Conservation (phyloP, 2,888 invertebrate species). For the Diplazon laetatorius region DNA sequence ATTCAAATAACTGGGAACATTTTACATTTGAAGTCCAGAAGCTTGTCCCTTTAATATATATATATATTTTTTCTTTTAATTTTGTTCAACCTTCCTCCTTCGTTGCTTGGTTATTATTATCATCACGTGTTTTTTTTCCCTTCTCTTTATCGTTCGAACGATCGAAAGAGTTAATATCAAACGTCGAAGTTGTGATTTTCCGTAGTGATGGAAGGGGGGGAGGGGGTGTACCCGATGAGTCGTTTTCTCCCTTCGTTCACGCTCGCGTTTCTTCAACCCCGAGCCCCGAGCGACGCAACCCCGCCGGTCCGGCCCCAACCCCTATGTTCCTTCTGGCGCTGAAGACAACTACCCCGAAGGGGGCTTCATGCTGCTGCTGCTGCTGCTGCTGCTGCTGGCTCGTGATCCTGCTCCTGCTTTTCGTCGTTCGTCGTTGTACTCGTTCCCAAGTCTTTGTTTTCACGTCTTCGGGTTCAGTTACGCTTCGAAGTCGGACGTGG, state of each 20-base stretch:
- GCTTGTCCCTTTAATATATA: neutral
- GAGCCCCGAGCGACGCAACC: slow-evolving; percentile 69
- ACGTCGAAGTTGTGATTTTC: slow-evolving; percentile 29
- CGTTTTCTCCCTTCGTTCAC: slow-evolving; percentile 62
- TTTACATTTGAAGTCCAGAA: slow-evolving; percentile 1
- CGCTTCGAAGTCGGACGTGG: slow-evolving; percentile 75
- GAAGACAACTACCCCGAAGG: slow-evolving; percentile 79
- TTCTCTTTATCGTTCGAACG: too few relatives aligned
- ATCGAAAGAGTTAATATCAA: neutral
- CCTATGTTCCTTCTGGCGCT: slow-evolving; percentile 73
- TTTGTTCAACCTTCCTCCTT: too few relatives aligned
- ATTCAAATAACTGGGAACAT: neutral
- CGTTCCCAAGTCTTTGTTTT: slow-evolving; percentile 78
- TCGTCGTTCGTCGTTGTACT: slow-evolving; percentile 69
- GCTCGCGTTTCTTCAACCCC: slow-evolving; percentile 68
- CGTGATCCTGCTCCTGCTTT: slow-evolving; percentile 55
- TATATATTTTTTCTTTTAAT: too few relatives aligned
- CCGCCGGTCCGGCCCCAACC: slow-evolving; percentile 72
- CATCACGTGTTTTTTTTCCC: too few relatives aligned
- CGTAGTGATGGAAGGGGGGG: slow-evolving; percentile 61
- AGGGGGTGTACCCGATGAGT: too few relatives aligned
- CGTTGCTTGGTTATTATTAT: too few relatives aligned
- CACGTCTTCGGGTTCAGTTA: slow-evolving; percentile 81
- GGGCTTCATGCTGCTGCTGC: slow-evolving; percentile 68
- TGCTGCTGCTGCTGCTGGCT: too few relatives aligned